A percentile compares a stretch with the other conserved stretches of the same genome.
These are phyloP conservation scores for Heliconius ethilla DNA, from an alignment of 2,888 invertebrate genomes.

Conservation along the genomic window DNA sequence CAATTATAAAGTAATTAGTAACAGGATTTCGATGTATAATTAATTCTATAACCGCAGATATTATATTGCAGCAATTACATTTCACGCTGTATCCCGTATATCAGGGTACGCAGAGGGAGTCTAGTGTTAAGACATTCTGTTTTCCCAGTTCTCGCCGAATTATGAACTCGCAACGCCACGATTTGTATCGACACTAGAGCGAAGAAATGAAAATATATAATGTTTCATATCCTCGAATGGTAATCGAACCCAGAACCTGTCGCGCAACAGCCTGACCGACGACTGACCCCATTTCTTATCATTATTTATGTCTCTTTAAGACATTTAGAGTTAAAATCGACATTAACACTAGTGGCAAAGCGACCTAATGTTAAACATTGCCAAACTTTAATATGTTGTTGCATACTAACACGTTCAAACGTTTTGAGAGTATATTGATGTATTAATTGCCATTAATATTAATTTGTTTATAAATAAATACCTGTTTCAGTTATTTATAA, in stretches of 20 bases:
- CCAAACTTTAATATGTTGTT: conserved; percentile 30
- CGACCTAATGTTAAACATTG: conserved; percentile 22
- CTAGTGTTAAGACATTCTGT: too few species aligned
- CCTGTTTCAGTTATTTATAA: not conserved
- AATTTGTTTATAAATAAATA: conserved; percentile 21
- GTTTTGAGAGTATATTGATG: conserved; percentile 26
- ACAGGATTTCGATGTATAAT: not conserved
- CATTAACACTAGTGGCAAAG: conserved; percentile 8
- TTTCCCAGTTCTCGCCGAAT: too few species aligned
- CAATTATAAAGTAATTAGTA: not conserved
- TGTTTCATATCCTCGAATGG: too few species aligned
- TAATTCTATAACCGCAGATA: not conserved
- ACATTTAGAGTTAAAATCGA: not conserved
- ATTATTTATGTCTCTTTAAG: too few species aligned
- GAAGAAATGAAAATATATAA: too few species aligned
- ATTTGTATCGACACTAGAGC: too few species aligned
- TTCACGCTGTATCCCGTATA: too few species aligned
- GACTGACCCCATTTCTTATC: too few species aligned
- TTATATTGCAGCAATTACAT: not conserved
- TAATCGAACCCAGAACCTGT: too few species aligned
- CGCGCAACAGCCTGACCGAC: too few species aligned
- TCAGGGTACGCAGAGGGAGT: too few species aligned
- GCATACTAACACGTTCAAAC: conserved; percentile 31
- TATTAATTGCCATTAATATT: conserved; percentile 29
- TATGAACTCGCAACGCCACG: too few species aligned